Percentiles rank a stretch among this genome's conserved stretches.
Evolutionary conservation across 1,140 invertebrate species (phyloP).

Genomic region (Drosophila teissieri): DNA sequence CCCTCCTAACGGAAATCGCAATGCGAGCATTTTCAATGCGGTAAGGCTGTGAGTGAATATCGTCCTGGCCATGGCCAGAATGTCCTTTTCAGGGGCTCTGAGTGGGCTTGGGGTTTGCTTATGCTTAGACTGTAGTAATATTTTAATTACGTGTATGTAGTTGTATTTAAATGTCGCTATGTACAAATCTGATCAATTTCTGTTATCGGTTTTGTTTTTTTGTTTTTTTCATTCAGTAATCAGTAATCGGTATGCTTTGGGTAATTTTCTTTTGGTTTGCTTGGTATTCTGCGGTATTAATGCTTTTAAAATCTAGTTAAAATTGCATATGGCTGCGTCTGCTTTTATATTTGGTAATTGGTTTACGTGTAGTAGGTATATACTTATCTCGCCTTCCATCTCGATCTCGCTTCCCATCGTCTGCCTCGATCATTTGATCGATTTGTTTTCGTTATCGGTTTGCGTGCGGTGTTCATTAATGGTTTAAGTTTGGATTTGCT

Average conservation of each 20-base stretch:
- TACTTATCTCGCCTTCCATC: constrained; percentile 59
- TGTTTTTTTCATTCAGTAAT: constrained; percentile 54
- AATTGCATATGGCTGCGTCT: constrained; percentile 80
- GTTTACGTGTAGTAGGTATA: constrained; percentile 75
- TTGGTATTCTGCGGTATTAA: constrained; percentile 74
- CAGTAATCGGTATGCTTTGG: constrained; percentile 60
- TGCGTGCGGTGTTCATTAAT: constrained; percentile 36
- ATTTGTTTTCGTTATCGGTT: constrained; percentile 31
- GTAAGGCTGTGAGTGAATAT: constrained; percentile 45
- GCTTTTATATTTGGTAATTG: constrained; percentile 76
- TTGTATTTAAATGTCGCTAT: constrained; percentile 80
- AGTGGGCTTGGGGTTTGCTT: constrained; percentile 45
- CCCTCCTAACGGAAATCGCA: constrained; percentile 25
- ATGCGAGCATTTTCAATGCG: constrained; percentile 62
- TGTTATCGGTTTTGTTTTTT: constrained; percentile 45
- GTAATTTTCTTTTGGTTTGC: constrained; percentile 59
- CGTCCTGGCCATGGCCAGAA: constrained; percentile 33
- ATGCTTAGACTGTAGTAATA: constrained; percentile 80
- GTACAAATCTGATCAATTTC: constrained; percentile 76
- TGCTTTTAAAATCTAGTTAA: constrained; percentile 82
- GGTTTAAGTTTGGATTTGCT: constrained; percentile 54
- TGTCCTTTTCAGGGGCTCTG: constrained; percentile 16
- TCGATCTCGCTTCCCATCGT: constrained; percentile 47
- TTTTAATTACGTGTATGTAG: constrained; percentile 77
- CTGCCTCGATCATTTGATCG: constrained; percentile 42